Conservation (phyloP, 2,797 vertebrate genomes). For the Melanotaenia parkinsoni region DNA sequence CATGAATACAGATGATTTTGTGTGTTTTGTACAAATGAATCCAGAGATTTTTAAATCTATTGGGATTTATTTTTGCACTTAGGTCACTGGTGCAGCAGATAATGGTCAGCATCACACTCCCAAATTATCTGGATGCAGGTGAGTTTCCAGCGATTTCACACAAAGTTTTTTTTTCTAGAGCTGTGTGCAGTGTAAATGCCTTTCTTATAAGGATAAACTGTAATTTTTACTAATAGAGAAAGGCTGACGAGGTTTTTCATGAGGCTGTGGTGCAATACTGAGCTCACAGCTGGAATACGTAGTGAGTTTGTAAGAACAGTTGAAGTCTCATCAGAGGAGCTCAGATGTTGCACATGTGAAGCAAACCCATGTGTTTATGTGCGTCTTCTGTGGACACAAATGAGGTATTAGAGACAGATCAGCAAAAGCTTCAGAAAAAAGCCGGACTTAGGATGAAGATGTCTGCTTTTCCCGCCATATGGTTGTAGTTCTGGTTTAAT, state of each 20-base stretch:
- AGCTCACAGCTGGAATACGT: background rate
- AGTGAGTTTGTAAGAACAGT: background rate
- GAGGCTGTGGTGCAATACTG: background rate
- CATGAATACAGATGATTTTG: slow-evolving; percentile 21
- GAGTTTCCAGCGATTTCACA: slow-evolving; percentile 58
- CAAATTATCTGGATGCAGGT: slow-evolving; percentile 92
- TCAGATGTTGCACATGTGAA: slow-evolving; percentile 13
- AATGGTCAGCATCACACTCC: slow-evolving; percentile 92
- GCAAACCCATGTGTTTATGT: slow-evolving; percentile 15
- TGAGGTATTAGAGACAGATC: slow-evolving; percentile 24
- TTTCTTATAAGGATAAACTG: slow-evolving; percentile 20
- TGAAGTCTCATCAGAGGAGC: slow-evolving; percentile 12
- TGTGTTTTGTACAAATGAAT: slow-evolving; percentile 21
- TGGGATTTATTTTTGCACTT: slow-evolving; percentile 44
- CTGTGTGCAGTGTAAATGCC: background rate
- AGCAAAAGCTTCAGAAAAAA: slow-evolving; percentile 15
- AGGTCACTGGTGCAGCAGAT: slow-evolving; percentile 96
- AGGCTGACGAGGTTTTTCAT: slow-evolving; percentile 17
- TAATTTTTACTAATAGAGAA: slow-evolving; percentile 13
- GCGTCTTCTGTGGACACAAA: slow-evolving; percentile 8
- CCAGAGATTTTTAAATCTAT: slow-evolving; percentile 11
- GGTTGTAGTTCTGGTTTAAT: slow-evolving; percentile 18
- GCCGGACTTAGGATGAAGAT: slow-evolving; percentile 11
- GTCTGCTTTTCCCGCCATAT: slow-evolving; percentile 11
- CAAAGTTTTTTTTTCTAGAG: background rate